Conservation (phyloP, 2,113 vertebrate genomes). For the Cettia cetti region DNA sequence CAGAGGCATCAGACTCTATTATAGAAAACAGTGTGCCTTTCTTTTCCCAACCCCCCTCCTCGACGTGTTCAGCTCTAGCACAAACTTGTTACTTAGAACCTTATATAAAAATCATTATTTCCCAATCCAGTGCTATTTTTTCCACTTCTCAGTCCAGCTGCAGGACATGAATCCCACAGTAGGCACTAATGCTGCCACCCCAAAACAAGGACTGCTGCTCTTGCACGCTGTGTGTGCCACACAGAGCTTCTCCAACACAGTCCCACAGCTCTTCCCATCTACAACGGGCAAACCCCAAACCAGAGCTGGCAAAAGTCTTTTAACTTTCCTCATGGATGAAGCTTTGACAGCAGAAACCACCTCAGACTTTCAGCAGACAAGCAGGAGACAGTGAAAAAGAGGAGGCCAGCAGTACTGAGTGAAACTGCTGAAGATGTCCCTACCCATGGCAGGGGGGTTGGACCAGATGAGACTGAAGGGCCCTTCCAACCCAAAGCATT, state of each 20-base stretch:
- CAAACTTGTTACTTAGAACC: background rate
- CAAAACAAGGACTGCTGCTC: background rate
- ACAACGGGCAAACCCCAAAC: background rate
- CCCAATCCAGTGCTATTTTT: background rate
- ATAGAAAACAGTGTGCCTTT: fast-evolving
- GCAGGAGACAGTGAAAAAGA: background rate
- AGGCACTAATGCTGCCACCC: background rate
- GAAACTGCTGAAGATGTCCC: background rate
- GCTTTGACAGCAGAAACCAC: background rate
- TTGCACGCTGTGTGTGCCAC: background rate
- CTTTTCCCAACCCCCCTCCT: background rate
- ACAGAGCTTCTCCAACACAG: background rate
- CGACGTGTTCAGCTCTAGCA: fast-evolving
- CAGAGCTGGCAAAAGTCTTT: background rate
- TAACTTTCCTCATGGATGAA: background rate
- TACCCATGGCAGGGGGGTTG: background rate
- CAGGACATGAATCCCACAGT: background rate
- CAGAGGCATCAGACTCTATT: background rate
- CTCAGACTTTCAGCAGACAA: background rate
- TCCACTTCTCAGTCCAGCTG: background rate
- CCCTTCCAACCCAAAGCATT: background rate
- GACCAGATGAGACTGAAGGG: background rate
- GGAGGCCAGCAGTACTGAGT: background rate
- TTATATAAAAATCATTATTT: background rate
- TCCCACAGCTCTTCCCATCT: fast-evolving